These are phyloP conservation scores for Platycheirus albimanus DNA, from an alignment of 2,888 invertebrate genomes.

Conservation along the genomic window DNA sequence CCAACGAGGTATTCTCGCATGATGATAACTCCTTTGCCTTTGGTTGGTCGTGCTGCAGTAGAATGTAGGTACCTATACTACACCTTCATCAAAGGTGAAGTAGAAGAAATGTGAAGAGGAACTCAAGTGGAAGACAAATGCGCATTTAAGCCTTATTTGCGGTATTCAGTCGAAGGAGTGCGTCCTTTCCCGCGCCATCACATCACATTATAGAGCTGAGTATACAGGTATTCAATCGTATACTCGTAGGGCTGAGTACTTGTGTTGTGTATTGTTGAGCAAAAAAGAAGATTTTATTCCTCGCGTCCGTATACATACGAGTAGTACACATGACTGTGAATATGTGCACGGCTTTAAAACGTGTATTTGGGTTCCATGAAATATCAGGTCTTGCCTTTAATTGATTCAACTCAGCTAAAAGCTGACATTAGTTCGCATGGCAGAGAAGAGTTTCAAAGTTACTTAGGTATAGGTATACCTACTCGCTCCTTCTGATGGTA, in stretches of 20 bases:
- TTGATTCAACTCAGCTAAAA: conserved; percentile 38
- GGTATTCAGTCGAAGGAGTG: conserved; percentile 55
- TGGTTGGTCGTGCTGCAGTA: conserved; percentile 58
- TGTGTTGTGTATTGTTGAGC: conserved; percentile 28
- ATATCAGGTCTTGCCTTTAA: conserved; percentile 36
- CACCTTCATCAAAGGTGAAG: conserved; percentile 66
- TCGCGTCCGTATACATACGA: background rate
- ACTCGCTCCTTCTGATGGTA: background rate
- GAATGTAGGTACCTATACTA: too few relatives aligned
- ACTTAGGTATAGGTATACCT: too few relatives aligned
- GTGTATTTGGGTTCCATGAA: conserved; percentile 54
- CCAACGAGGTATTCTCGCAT: conserved; percentile 72
- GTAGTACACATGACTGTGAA: conserved; percentile 28
- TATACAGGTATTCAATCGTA: too few relatives aligned
- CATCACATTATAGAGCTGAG: background rate
- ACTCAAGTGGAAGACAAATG: conserved; percentile 70
- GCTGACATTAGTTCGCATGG: conserved; percentile 10
- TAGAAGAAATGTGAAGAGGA: conserved; percentile 46
- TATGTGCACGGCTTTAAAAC: conserved; percentile 34
- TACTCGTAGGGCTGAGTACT: too few relatives aligned
- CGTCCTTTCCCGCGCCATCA: conserved; percentile 57
- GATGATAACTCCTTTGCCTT: conserved; percentile 68
- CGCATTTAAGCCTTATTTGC: conserved; percentile 72
- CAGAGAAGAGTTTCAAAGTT: background rate
- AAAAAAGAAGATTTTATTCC: conserved; percentile 28